Evolutionary conservation across 2,797 vertebrate species (phyloP).

Genomic region (Stomatorhinus walkeri): DNA sequence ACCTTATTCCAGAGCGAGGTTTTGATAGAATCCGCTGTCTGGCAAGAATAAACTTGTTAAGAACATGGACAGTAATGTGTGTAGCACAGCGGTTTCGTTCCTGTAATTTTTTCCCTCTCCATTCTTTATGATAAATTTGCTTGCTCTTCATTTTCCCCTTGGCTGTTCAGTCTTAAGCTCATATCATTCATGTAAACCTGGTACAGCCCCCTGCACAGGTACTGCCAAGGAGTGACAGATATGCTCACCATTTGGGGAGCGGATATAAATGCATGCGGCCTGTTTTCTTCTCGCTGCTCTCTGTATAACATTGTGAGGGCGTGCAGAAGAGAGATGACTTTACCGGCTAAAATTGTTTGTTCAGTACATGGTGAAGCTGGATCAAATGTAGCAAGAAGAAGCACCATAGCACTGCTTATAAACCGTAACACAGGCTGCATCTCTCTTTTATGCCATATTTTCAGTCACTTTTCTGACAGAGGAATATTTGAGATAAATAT

Average conservation of each 20-base stretch:
- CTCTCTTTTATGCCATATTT: conserved; percentile 5
- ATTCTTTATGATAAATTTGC: conserved; percentile 15
- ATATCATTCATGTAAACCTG: not conserved
- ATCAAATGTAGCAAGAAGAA: not conserved
- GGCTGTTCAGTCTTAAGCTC: conserved; percentile 15
- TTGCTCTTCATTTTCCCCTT: conserved; percentile 21
- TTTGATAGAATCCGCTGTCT: conserved; percentile 78
- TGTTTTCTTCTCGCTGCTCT: not conserved
- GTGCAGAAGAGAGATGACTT: not conserved
- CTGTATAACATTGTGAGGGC: not conserved
- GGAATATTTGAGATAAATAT: conserved; percentile 44
- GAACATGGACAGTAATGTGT: conserved; percentile 36
- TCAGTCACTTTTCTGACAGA: not conserved
- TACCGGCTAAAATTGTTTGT: not conserved
- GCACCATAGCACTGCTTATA: not conserved
- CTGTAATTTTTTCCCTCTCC: conserved; percentile 51
- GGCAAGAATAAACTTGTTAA: conserved; percentile 24
- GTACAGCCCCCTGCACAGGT: not conserved
- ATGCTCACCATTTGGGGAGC: not conserved
- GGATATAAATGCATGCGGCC: not conserved
- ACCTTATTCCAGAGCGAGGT: conserved; percentile 86
- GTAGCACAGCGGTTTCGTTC: conserved; percentile 62
- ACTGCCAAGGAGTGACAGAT: not conserved
- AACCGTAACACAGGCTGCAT: not conserved
- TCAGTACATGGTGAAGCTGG: not conserved